Base-by-base conservation (phyloP, 37 sponge, comb jelly and placozoan species). In the Hormiphora californensis region DNA sequence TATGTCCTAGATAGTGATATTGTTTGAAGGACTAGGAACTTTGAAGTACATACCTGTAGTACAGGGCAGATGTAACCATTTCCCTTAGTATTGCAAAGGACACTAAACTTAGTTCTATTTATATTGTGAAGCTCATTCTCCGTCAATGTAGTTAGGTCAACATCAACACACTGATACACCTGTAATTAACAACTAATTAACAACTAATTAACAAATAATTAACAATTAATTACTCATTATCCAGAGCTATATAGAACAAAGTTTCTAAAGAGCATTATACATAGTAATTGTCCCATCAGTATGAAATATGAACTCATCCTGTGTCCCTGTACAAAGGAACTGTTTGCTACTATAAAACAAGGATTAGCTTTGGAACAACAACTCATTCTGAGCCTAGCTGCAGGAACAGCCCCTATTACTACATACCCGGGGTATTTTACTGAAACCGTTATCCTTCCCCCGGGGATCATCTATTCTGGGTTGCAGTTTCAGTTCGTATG, bases 81-180 rank as follows among this genome's bases (percentile, higher is more conserved):
- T 1, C 81, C 81, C 81, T 73, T 73, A 28, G 35, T 73, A 46
- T 73, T 73, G 81, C 43, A 73, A 36, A 73, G 43, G 11, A 73
- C 81, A 21, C 81, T 73, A 28, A 73, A 73, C 44, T 73, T 73
- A 22, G 81, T 73, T 37, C 81, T 1, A 46, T 73, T 73, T 43
- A 43, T 43, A 28, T 73, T 73, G 46, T 73, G 81, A 1, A 73
- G 81, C 25, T 73, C 81, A 4, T 43, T 11, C 23, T 73, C 81
- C 25, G 81, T 40, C 9, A 73, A 30, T 0, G 81, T 17, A 0
- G 81, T 73, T 4, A 46, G 81, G 25, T 73, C 81, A 1, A 73
- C 46, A 46, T 73, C 81, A 11, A 73, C 38, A 23, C 81, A 19
- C 81, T 73, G 81, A 73, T 73, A 73, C 4, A 73, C 81, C 81